Conservation (phyloP, 2,797 vertebrate species). For the Acanthurus lineatus region DNA sequence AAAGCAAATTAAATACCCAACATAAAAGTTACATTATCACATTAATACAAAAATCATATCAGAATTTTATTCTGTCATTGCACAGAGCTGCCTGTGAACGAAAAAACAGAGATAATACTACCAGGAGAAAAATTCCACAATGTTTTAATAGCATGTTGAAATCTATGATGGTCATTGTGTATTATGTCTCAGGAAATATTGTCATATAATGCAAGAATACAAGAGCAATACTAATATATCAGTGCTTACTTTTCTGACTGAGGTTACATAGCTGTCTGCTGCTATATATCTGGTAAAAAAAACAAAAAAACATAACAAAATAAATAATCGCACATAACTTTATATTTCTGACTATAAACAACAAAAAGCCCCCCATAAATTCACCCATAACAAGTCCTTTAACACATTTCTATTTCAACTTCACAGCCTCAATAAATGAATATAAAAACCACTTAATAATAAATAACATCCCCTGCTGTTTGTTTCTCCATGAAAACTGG, state of each 20-base stretch:
- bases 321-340: not conserved
- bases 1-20: too few relatives aligned
- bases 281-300: constrained; percentile 4
- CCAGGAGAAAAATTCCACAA: not conserved
- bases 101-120: not conserved
- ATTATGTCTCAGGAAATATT: too few relatives aligned
- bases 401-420: constrained; percentile 49
- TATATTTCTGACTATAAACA: constrained; percentile 15
- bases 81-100: not conserved
- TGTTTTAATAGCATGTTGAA: not conserved
- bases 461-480: constrained; percentile 23
- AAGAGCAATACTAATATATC: too few relatives aligned
- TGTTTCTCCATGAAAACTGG: constrained; percentile 26
- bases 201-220: not conserved
- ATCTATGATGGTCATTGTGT: not conserved
- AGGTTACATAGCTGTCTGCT: not conserved
- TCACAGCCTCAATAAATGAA: constrained; percentile 37
- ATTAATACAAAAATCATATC: not conserved
- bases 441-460: constrained; percentile 10
- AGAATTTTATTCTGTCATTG: too few relatives aligned
- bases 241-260: too few relatives aligned
- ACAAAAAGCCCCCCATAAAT: constrained; percentile 28
- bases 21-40: not conserved
- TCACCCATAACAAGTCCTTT: constrained; percentile 45
- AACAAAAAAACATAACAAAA: not conserved